Evolutionary conservation across 2,888 invertebrate genomes (phyloP).

Genomic region (Bombyx huttoni): DNA sequence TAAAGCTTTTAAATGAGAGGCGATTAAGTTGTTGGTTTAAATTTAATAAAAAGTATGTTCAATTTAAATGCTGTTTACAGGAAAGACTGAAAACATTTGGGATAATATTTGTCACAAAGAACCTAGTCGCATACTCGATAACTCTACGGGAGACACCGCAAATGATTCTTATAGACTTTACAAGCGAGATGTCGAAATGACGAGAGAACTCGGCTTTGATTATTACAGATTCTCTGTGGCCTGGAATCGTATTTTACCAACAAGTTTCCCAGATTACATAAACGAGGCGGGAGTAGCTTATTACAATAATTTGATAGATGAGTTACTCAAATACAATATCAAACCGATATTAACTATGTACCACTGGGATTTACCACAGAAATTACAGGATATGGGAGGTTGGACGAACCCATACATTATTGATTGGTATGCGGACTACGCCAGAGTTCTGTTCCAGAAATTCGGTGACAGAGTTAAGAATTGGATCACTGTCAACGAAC

Average conservation of each 20-base stretch:
- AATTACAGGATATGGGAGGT: conserved; percentile 67
- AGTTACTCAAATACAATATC: conserved; percentile 70
- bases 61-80: conserved; percentile 24
- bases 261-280: conserved; percentile 61
- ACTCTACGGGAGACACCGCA: conserved; percentile 71
- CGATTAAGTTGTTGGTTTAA: background rate
- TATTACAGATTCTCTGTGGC: conserved; percentile 73
- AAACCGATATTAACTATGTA: conserved; percentile 70
- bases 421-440: conserved; percentile 58
- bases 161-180: conserved; percentile 74
- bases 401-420: conserved; percentile 51
- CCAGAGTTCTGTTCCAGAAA: conserved; percentile 37
- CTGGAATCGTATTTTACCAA: conserved; percentile 76
- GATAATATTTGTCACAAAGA: conserved; percentile 65
- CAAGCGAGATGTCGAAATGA: conserved; percentile 63
- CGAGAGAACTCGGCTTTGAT: conserved; percentile 53
- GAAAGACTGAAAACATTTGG: conserved; percentile 75
- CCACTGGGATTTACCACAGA: conserved; percentile 67
- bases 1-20: background rate
- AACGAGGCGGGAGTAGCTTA: conserved; percentile 57
- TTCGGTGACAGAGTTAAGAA: conserved; percentile 58
- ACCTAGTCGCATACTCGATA: conserved; percentile 57
- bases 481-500: conserved; percentile 75
- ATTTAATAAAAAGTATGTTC: background rate
- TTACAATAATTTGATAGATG: conserved; percentile 64